Base-by-base conservation (phyloP, 2,888 invertebrate genomes). In the Habroteleia sp. region DNA sequence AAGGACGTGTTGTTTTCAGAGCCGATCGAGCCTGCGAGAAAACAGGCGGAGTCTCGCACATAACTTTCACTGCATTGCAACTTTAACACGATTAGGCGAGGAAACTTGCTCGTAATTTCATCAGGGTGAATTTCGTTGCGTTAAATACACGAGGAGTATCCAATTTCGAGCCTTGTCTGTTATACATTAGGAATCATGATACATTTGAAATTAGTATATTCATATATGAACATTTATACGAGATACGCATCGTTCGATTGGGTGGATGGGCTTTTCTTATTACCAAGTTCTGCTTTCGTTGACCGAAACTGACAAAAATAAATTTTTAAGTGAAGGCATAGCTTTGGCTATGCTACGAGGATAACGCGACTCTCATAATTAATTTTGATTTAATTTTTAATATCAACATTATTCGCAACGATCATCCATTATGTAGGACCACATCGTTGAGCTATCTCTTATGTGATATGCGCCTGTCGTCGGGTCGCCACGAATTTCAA, bases 401-500 rank as follows among this genome's bases (percentile, higher is more conserved):
- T 48, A 54, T 48, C 62, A 54, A 62, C 16, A 65, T 65, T 37
- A 62, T 54, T 52, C 33, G 16, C n/a, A 62, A 41, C 39, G 41
- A 33, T 39, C 31, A 46, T 37, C 62, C 44, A 63, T 74, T 74
- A 74, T 54, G 68, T 42, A 17, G 31, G 13, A 33, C 48, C 69
- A 56, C 63, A 74, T 69, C 69, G 54, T 69, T 63, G 68, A 54
- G 50, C 56, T 52, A 69, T 66, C 65, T 60, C 54, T 66, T 71
- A 62, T 62, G 50, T 48, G 63, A 72, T 68, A 68, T 68, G 52
- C 46, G 74, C 58, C 50, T 68, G 72, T 68, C 72, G 63, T 62
- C 68, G 63, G 72, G 71, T 76, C 76, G 72, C 76, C 72, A 52
- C 76, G 68, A 76, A 76, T 76, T 76, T 72, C 72, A 76, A 76